Evolutionary conservation across 2,888 invertebrate genomes (phyloP), one percentile per base, ranked within the genome.

Genomic region (Chymomyza fuscimana): DNA sequence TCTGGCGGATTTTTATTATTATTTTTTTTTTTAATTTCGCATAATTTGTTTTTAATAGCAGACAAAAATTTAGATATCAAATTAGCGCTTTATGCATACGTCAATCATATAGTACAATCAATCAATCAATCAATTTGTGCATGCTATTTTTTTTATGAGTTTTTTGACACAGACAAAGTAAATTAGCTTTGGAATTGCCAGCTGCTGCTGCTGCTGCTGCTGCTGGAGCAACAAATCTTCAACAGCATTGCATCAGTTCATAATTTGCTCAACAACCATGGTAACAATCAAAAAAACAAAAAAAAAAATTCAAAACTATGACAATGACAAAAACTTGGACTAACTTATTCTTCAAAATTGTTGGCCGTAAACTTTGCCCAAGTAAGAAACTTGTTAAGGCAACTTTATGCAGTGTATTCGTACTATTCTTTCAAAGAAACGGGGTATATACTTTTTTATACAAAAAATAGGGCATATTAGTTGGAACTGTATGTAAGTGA

Each of bases 111-210:
- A n/a, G n/a, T 29, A 5, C 77, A 65, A 74, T 79, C 69, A 52
- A 73, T 50, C 72, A 78, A 79, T 80, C 73, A 69, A 82, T 85
- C 81, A 79, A 66, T 59, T 66, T 63, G 65, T 52, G 16, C 62
- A 67, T 68, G 72, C 60, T 62, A 80, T 70, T 78, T 52, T 52
- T 67, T 71, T 72, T 70, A 80, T 81, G 75, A 76, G 83, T 74
- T 82, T 81, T 81, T 79, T 77, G 81, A 74, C 73, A 25, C 79
- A 73, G 61, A n/a, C 15, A 65, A 22, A 68, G 70, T 46, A 52
- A 81, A 87, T 86, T 86, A 87, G 72, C 71, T 36, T 65, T 68
- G 77, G 79, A 86, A 75, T 75, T 74, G 79, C 70, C 76, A 67
- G 69, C 70, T 71, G 72, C 71, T 69, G 63, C 29, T 29, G n/a